A percentile compares a stretch with the other conserved stretches of the same genome.
Evolutionary conservation across 2,888 invertebrate species (phyloP).

Genomic region (Rambutsinella grinnellia): DNA sequence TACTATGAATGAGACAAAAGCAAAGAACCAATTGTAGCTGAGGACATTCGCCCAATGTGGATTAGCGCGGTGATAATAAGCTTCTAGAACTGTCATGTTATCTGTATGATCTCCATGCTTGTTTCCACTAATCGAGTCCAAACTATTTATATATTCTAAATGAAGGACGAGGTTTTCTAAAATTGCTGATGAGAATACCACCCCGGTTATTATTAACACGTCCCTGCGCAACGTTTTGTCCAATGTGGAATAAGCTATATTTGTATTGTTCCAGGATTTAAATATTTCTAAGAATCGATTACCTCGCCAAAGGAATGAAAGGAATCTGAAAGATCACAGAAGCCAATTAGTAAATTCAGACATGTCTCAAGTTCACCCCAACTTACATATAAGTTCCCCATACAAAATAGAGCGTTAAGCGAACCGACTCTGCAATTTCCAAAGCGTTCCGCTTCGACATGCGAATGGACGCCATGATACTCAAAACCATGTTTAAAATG

Average conservation of each 20-base stretch:
- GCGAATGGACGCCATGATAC: constrained; percentile 7
- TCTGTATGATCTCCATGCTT: background rate
- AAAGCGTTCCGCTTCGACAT: constrained; percentile 23
- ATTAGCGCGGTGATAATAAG: constrained; percentile 31
- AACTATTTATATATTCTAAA: constrained; percentile 38
- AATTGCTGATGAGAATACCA: constrained; percentile 32
- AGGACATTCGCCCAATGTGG: constrained; percentile 25
- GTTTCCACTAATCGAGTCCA: constrained; percentile 23
- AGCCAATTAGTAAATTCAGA: background rate
- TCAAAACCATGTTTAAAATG: constrained; percentile 22
- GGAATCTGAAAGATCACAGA: constrained; percentile 10
- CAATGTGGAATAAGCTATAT: background rate
- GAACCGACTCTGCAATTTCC: constrained; percentile 28
- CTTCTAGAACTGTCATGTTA: constrained; percentile 24
- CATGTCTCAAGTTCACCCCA: background rate
- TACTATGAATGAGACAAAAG: constrained; percentile 29
- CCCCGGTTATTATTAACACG: constrained; percentile 1
- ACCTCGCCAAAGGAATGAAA: constrained; percentile 13
- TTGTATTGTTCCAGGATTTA: background rate
- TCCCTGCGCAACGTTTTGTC: constrained; percentile 29
- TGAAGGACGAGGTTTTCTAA: constrained; percentile 33
- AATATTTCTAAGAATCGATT: constrained; percentile 13
- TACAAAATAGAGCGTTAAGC: constrained; percentile 18
- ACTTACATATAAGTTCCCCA: constrained; percentile 37
- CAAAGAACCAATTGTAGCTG: constrained; percentile 35